These are phyloP conservation scores for Mesocentrotus franciscanus DNA, from an alignment of 53 echinoderm and acorn worm species.

Conservation along the genomic window DNA sequence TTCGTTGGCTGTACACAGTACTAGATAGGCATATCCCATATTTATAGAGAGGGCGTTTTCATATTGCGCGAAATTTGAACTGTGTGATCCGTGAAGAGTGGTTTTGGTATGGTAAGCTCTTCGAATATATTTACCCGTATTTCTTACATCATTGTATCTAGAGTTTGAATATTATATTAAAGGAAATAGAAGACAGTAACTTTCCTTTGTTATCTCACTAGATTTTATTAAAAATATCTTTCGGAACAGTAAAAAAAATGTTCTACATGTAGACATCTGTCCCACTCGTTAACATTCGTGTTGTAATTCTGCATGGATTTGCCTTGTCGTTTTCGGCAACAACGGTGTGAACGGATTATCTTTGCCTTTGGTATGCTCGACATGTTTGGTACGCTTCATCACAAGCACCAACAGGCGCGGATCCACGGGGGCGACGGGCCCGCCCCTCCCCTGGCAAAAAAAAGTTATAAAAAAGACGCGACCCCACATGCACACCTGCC, in stretches of 20 bases:
- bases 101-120: not conserved
- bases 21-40: no score
- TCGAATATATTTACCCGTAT: not conserved
- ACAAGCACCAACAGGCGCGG: no score
- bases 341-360: no score
- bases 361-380: no score
- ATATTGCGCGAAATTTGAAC: slow-evolving; percentile 20
- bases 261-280: not conserved
- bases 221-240: not conserved
- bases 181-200: not conserved
- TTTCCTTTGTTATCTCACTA: not conserved
- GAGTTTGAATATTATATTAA: not conserved
- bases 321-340: no score
- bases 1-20: no score
- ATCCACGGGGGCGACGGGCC: no score
- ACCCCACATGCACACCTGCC: no score
- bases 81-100: not conserved
- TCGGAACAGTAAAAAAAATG: not conserved
- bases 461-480: no score
- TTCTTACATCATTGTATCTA: not conserved
- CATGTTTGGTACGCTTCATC: no score
- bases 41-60: not conserved
- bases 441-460: no score
- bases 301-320: not conserved
- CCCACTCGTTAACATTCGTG: not conserved